Conservation (phyloP, 2,888 invertebrate species). For the Polyploca ridens region DNA sequence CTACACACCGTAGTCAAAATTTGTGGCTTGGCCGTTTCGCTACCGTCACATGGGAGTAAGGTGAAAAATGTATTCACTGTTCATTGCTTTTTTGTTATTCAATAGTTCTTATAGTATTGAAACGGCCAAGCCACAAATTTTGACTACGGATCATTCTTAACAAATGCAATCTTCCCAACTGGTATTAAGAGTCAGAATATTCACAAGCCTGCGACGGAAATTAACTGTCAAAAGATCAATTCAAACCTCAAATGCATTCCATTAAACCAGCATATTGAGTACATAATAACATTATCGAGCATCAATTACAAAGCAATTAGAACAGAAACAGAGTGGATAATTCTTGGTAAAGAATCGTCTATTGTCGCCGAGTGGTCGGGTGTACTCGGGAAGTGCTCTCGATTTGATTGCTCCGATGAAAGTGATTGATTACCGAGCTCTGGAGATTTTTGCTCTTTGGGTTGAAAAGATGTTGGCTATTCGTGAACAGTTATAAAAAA, state of each 20-base stretch:
- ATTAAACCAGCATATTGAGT: conserved; percentile 35
- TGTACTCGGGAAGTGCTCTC: conserved; percentile 1
- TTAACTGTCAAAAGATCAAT: neutral
- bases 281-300: conserved; percentile 52
- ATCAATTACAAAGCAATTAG: conserved; percentile 18
- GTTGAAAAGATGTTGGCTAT: neutral
- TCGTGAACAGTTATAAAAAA: no score
- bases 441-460: neutral
- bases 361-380: conserved; percentile 24
- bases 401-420: neutral
- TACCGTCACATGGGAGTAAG: no score
- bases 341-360: conserved; percentile 41
- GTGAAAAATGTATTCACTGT: no score
- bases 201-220: no score
- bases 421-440: neutral
- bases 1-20: no score
- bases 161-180: no score
- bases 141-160: no score
- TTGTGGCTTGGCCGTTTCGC: no score
- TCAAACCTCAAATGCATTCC: conserved; percentile 12
- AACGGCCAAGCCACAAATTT: no score
- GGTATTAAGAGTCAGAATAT: no score
- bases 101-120: no score
- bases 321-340: conserved; percentile 46
- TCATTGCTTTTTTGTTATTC: no score